Evolutionary conservation across 2,113 vertebrate species (phyloP), one percentile per base, ranked within the genome.

Genomic region (Malurus elegans): DNA sequence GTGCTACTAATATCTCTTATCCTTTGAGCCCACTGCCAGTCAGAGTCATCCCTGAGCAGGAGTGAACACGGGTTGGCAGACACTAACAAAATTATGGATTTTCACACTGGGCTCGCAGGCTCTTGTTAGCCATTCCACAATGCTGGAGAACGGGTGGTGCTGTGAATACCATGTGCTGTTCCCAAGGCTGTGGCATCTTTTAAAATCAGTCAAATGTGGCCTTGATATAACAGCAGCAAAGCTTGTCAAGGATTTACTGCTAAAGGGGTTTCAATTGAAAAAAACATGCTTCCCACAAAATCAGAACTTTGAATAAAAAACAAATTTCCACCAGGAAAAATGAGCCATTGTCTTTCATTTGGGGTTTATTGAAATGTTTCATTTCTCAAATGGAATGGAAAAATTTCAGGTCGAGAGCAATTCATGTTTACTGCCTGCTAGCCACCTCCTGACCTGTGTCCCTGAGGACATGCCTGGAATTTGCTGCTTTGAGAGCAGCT

Each of bases 161-260:
- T 57, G 62, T 4, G 36, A 81, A 45, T 62, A 26, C 66, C 78
- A 32, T 54, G 89, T 50, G 76, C 8, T 10, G 6, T 54, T 95
- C 70, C 62, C 78, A 73, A 24, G 80, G 66, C 80, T 92, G 87
- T 34, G 81, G 70, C 71, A 40, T 61, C 84, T 74, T 81, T 79
- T 53, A 81, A 88, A 95, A 85, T 75, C 81, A 75, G n/a, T 75
- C 81, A 85, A 44, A 86, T 15, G 7, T 89, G 89, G 88, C 76
- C 76, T 84, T 93, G 79, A 89, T 91, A 13, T 9, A 79, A 79
- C 69, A 94, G 61, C 66, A 90, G 36, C 0, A 0, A 62, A 25
- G 20, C 83, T 75, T 8, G 19, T 76, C 86, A 93, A 89, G 70
- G 57, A 40, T 89, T 92, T 83, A 58, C 56, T 79, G 53, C 61